A percentile compares a stretch with the other conserved stretches of the same genome.
Evolutionary conservation across 2,113 vertebrate species (phyloP).

Genomic region (Cyprinodon brontotheroides): DNA sequence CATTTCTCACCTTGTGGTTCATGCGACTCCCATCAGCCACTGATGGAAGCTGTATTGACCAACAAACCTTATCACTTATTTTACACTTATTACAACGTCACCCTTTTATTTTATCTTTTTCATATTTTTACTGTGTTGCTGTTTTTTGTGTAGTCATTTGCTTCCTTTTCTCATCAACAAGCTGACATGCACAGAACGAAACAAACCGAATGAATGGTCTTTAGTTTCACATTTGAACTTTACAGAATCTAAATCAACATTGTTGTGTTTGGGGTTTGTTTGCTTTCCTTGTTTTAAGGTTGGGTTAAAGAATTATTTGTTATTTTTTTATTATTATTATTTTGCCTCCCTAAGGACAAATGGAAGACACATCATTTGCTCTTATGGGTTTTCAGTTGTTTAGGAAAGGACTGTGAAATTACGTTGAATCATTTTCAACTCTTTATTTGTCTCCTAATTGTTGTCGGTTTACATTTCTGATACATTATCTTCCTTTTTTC

Average conservation of each 20-base stretch:
- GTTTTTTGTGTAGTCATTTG: conserved; percentile 18
- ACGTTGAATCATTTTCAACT: conserved; percentile 18
- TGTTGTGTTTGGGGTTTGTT: conserved; percentile 70
- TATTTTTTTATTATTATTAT: conserved; percentile 50
- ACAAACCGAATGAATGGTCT: conserved; percentile 84
- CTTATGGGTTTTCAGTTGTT: conserved; percentile 70
- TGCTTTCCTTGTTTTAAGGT: conserved; percentile 64
- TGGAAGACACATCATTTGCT: conserved; percentile 69
- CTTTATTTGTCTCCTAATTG: conserved; percentile 9
- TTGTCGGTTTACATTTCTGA: conserved; percentile 26
- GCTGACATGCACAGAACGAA: conserved; percentile 81
- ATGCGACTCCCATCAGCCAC: conserved; percentile 4
- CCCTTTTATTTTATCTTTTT: not conserved
- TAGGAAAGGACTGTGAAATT: conserved; percentile 55
- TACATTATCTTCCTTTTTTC: conserved; percentile 67
- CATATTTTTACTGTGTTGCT: conserved; percentile 6
- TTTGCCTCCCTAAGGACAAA: conserved; percentile 73
- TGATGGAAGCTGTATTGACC: conserved; percentile 31
- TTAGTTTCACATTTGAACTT: conserved; percentile 79
- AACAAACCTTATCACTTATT: conserved; percentile 39
- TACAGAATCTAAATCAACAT: conserved; percentile 65
- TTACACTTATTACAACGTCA: conserved; percentile 4
- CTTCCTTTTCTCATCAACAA: conserved; percentile 60
- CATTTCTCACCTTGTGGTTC: conserved; percentile 14
- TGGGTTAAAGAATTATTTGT: conserved; percentile 49